A percentile compares a stretch with the other conserved stretches of the same genome.
Conservation (phyloP, 2,888 invertebrate genomes). For the Ditylenchus weischeri region DNA sequence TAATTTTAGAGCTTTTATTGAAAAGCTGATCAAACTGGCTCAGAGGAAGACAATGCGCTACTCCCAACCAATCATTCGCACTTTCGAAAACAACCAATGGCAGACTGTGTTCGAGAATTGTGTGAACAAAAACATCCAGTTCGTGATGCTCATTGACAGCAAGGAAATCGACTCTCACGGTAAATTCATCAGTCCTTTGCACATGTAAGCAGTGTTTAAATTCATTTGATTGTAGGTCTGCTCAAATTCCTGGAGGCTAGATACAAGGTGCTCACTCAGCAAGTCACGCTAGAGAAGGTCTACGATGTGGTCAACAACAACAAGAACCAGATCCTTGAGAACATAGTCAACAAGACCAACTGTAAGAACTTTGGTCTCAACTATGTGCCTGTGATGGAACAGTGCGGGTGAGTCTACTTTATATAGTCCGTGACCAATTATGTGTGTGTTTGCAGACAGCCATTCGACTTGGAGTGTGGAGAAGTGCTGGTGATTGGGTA, state of each 20-base stretch:
- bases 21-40: slow-evolving; percentile 13
- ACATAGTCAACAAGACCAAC: slow-evolving; percentile 33
- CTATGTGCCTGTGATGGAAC: slow-evolving; percentile 28
- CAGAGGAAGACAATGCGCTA: slow-evolving; percentile 3
- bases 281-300: slow-evolving; percentile 22
- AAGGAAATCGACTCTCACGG: slow-evolving; percentile 14
- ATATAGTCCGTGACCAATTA: too few species aligned
- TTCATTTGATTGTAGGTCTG: background rate
- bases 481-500: slow-evolving; percentile 34
- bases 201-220: background rate
- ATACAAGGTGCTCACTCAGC: slow-evolving; percentile 31
- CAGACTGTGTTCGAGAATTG: slow-evolving; percentile 12
- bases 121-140: slow-evolving; percentile 18
- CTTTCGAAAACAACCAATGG: slow-evolving; percentile 6
- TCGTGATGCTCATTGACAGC: slow-evolving; percentile 22
- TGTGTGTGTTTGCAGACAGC: slow-evolving; percentile 5
- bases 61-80: background rate
- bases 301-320: background rate
- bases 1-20: slow-evolving; percentile 11
- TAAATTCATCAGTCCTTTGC: background rate
- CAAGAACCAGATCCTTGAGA: slow-evolving; percentile 25
- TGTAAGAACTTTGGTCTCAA: slow-evolving; percentile 31
- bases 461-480: slow-evolving; percentile 17
- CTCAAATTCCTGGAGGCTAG: slow-evolving; percentile 31
- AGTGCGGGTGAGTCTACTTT: slow-evolving; percentile 14